A percentile compares a stretch with the other conserved stretches of the same genome.
phyloP scores from a whole-genome alignment of 2,113 vertebrate species.

The Tyto alba region DNA sequence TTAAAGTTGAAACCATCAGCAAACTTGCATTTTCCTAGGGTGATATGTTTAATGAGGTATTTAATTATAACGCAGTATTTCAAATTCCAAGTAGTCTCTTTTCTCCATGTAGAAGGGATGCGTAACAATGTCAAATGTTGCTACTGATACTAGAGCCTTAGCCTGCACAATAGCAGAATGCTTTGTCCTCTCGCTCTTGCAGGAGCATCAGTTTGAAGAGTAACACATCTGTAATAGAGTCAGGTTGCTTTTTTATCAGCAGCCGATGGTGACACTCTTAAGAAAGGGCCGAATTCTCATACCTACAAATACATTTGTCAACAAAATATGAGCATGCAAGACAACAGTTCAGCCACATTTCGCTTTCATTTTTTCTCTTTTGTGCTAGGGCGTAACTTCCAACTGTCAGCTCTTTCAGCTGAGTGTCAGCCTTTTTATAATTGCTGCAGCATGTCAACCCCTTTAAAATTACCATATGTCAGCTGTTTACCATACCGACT shows the following conservation, averaged over 20 bases:
- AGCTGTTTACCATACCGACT: background rate
- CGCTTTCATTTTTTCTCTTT: conserved; percentile 13
- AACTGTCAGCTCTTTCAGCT: conserved; percentile 22
- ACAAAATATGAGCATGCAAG: background rate
- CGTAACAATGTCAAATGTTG: background rate
- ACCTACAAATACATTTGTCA: conserved; percentile 27
- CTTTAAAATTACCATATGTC: conserved; percentile 8
- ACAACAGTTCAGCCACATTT: background rate
- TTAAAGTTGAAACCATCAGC: background rate
- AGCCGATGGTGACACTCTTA: background rate
- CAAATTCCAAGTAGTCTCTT: background rate
- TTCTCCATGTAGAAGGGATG: background rate
- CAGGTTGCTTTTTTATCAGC: background rate
- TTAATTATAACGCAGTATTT: background rate
- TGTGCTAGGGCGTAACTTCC: background rate
- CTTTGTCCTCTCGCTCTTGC: background rate
- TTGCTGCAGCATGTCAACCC: background rate
- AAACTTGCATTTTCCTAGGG: background rate
- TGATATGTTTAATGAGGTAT: background rate
- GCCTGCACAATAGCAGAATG: background rate
- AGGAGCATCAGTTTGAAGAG: background rate
- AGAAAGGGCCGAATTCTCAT: background rate
- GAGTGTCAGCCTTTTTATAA: conserved; percentile 22
- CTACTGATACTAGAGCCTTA: background rate
- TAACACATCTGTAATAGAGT: background rate